Conservation (phyloP, 2,888 invertebrate species). For the Drosophila maculinotata region DNA sequence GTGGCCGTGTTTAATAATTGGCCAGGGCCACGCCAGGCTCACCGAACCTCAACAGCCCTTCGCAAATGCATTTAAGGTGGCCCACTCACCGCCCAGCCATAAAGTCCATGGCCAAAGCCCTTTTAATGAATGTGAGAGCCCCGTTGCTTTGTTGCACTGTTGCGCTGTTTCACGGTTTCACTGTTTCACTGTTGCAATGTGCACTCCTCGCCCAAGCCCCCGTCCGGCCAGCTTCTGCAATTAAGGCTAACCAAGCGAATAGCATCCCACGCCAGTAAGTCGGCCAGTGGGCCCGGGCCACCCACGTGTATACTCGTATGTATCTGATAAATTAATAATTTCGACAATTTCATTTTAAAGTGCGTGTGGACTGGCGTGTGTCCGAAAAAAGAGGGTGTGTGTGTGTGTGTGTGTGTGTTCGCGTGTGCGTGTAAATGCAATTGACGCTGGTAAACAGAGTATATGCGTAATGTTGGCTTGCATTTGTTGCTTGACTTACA, state of each 20-base stretch:
- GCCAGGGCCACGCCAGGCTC: slow-evolving; percentile 45
- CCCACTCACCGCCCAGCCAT: slow-evolving; percentile 23
- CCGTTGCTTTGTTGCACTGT: slow-evolving; percentile 41
- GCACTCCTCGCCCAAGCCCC: slow-evolving; percentile 2
- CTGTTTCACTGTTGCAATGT: slow-evolving; percentile 14
- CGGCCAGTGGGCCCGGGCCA: slow-evolving; percentile 18
- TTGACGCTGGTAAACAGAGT: slow-evolving; percentile 3
- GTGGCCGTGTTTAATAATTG: slow-evolving; percentile 63
- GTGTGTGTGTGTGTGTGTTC: not conserved
- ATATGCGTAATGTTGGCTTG: slow-evolving; percentile 12
- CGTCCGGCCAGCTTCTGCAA: slow-evolving; percentile 51
- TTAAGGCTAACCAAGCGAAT: slow-evolving; percentile 74
- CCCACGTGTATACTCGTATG: slow-evolving; percentile 25
- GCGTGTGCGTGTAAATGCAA: not conserved
- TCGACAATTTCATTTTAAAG: slow-evolving; percentile 66
- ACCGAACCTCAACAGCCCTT: slow-evolving; percentile 28
- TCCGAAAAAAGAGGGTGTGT: slow-evolving; percentile 2
- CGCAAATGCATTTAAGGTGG: slow-evolving; percentile 39
- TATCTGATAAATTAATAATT: slow-evolving; percentile 72
- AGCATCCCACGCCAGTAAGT: slow-evolving; percentile 35
- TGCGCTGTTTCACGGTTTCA: slow-evolving; percentile 24
- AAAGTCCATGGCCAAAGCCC: slow-evolving; percentile 47
- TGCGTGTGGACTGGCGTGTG: slow-evolving; percentile 50
- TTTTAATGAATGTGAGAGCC: slow-evolving; percentile 78
- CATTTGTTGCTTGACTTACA: slow-evolving; percentile 86